These are phyloP conservation scores for Cynoglossus semilaevis DNA, from an alignment of 2,113 vertebrate species.

Conservation along the genomic window DNA sequence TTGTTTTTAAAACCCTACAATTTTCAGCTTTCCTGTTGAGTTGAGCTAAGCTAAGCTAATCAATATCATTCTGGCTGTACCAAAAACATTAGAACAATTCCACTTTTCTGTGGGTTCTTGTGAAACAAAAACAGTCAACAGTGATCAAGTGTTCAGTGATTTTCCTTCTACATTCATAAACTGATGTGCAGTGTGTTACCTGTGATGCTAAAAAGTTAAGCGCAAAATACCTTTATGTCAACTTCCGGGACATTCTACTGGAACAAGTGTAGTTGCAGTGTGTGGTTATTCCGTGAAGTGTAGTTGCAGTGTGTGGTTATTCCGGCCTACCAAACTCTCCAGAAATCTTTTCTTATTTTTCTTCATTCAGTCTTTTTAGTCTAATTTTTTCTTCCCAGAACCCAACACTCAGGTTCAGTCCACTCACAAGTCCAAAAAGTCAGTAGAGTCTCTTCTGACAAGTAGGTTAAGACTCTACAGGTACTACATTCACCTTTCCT, in stretches of 20 bases:
- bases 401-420: background rate
- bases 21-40: background rate
- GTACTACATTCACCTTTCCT: constrained; percentile 17
- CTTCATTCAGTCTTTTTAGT: background rate
- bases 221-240: too few relatives aligned
- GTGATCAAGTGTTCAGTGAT: constrained; percentile 5
- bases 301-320: background rate
- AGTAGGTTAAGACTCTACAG: too few relatives aligned
- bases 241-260: too few relatives aligned
- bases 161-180: constrained; percentile 42
- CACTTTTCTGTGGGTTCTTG: too few relatives aligned
- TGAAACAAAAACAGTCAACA: background rate
- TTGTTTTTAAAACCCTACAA: background rate
- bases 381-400: background rate
- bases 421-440: constrained; percentile 14
- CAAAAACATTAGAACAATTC: background rate
- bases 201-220: background rate
- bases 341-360: background rate
- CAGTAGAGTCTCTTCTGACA: background rate
- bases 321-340: background rate
- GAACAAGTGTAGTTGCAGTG: background rate
- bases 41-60: background rate
- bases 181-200: background rate
- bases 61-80: too few relatives aligned
- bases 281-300: background rate